Conservation (phyloP, 2,888 invertebrate genomes). For the Oscheius sp. region DNA sequence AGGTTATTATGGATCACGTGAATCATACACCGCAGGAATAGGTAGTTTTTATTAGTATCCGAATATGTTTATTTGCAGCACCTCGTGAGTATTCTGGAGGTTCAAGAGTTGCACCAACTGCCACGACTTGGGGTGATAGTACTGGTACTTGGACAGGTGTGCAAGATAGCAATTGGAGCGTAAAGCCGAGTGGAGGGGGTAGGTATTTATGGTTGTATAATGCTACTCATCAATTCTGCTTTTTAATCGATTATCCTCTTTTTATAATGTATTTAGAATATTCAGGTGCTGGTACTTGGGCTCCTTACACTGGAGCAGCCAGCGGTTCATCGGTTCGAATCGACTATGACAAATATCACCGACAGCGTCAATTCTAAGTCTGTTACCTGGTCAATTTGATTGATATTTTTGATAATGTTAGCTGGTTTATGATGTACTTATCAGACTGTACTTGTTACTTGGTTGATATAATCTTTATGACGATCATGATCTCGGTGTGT, state of each 20-base stretch:
- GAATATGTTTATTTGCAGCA: neutral
- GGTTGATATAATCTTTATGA: too few species aligned
- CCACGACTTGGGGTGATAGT: neutral
- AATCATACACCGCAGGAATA: neutral
- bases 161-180: neutral
- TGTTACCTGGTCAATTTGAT: too few species aligned
- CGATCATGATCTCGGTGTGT: too few species aligned
- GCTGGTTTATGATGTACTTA: too few species aligned
- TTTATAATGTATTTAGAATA: neutral
- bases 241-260: neutral
- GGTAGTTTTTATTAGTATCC: neutral
- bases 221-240: neutral
- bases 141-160: constrained; percentile 4
- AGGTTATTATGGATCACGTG: constrained; percentile 15
- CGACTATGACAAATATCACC: constrained; percentile 20
- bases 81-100: neutral
- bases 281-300: neutral
- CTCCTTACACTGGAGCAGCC: neutral
- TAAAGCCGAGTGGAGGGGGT: constrained; percentile 3
- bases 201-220: neutral
- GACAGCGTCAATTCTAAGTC: constrained; percentile 15
- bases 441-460: too few species aligned
- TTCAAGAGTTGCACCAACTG: neutral
- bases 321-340: constrained; percentile 3
- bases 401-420: too few species aligned